Evolutionary conservation across 2,113 vertebrate genomes (phyloP).

Genomic region (Typhlomys cinereus): DNA sequence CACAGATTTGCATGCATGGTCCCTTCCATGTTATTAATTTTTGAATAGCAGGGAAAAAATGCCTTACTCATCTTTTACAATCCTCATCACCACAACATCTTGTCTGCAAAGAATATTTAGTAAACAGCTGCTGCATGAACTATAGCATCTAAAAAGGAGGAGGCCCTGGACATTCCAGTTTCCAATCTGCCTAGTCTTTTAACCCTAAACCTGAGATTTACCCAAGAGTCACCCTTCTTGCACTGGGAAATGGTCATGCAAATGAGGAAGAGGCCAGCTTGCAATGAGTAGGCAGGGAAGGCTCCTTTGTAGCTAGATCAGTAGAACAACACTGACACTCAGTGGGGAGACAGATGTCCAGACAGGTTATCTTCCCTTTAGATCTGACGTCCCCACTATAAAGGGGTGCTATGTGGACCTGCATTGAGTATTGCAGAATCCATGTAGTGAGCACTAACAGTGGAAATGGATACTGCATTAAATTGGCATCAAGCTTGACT

Average conservation of each 20-base stretch:
- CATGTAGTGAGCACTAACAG: background rate
- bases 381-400: no score
- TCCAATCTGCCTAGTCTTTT: background rate
- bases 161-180: background rate
- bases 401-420: background rate
- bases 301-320: background rate
- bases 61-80: background rate
- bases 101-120: background rate
- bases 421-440: background rate
- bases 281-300: background rate
- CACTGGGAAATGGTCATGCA: background rate
- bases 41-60: background rate
- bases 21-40: background rate
- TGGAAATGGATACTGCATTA: background rate
- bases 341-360: background rate
- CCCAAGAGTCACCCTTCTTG: background rate
- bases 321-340: background rate
- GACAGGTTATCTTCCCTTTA: no score
- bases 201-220: conserved; percentile 1
- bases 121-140: background rate
- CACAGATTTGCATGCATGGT: background rate
- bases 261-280: background rate
- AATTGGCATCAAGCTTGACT: background rate
- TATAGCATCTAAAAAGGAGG: background rate
- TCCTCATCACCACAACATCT: background rate